Percentiles rank a stretch among this genome's conserved stretches.
Evolutionary conservation across 2,888 invertebrate genomes (phyloP).

Genomic region (Gastracanthus pulcherrimus): DNA sequence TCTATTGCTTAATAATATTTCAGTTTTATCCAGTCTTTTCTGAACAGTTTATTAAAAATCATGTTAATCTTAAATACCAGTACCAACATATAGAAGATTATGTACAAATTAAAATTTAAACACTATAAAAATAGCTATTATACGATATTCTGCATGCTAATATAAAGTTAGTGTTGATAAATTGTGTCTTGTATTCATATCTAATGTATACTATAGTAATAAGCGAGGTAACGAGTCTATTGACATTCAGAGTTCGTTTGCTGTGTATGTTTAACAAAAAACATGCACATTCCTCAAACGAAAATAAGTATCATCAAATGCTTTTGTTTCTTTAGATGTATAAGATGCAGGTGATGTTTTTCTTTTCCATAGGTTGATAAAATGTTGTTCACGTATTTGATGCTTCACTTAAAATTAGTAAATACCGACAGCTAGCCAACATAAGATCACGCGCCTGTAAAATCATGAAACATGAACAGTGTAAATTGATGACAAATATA

Average conservation of each 20-base stretch:
- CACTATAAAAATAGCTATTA: background rate
- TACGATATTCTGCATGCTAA: conserved; percentile 7
- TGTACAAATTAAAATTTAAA: background rate
- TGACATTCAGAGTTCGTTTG: conserved; percentile 6
- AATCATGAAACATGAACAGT: conserved; percentile 25
- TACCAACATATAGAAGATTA: background rate
- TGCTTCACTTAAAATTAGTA: conserved; percentile 15
- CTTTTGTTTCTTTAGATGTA: no score
- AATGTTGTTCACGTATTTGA: no score
- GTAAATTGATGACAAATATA: conserved; percentile 2
- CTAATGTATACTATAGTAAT: no score
- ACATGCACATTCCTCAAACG: conserved; percentile 53
- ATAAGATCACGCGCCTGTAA: conserved; percentile 12
- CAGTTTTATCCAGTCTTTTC: no score
- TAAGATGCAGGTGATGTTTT: no score
- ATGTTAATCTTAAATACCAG: background rate
- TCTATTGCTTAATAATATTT: no score
- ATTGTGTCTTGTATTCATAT: no score
- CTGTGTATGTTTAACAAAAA: conserved; percentile 37
- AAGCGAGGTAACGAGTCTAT: no score
- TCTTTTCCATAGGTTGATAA: no score
- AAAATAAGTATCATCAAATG: no score
- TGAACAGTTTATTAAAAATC: no score
- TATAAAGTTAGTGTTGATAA: background rate
- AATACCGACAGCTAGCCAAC: conserved; percentile 29